Percentiles rank a stretch among this genome's conserved stretches.
Evolutionary conservation across 2,888 invertebrate species (phyloP).

Genomic region (Eupeodes luniger): DNA sequence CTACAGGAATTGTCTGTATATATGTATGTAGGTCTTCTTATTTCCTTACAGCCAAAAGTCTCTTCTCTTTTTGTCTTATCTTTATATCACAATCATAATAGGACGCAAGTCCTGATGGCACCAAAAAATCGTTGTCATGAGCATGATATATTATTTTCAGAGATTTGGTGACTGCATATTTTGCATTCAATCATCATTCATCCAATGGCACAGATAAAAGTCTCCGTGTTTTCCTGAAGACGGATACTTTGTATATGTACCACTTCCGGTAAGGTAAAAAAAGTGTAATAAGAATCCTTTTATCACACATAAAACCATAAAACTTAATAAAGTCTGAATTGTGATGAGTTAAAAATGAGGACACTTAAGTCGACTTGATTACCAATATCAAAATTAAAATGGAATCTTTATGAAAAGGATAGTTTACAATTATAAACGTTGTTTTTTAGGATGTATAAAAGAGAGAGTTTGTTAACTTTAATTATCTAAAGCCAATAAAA

Average conservation of each 20-base stretch:
- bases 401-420: neutral
- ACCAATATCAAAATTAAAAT: neutral
- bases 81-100: conserved; percentile 17
- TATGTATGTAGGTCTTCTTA: neutral
- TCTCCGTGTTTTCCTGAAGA: conserved; percentile 8
- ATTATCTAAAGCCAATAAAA: too few species aligned
- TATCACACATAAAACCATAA: neutral
- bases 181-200: conserved; percentile 33
- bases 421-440: too few species aligned
- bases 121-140: conserved; percentile 21
- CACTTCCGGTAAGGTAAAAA: neutral
- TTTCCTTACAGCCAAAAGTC: neutral
- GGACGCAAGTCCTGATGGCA: conserved; percentile 14
- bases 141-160: conserved; percentile 30
- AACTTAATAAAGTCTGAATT: neutral
- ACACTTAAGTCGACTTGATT: neutral
- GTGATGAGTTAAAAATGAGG: neutral
- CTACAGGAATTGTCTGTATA: too few species aligned
- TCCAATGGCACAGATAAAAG: conserved; percentile 13
- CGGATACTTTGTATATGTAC: neutral
- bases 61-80: conserved; percentile 12
- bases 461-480: too few species aligned
- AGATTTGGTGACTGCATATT: conserved; percentile 29
- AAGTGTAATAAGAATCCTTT: neutral
- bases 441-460: too few species aligned